Conservation (phyloP, 2,113 vertebrate species). For the Glaucomys volans region DNA sequence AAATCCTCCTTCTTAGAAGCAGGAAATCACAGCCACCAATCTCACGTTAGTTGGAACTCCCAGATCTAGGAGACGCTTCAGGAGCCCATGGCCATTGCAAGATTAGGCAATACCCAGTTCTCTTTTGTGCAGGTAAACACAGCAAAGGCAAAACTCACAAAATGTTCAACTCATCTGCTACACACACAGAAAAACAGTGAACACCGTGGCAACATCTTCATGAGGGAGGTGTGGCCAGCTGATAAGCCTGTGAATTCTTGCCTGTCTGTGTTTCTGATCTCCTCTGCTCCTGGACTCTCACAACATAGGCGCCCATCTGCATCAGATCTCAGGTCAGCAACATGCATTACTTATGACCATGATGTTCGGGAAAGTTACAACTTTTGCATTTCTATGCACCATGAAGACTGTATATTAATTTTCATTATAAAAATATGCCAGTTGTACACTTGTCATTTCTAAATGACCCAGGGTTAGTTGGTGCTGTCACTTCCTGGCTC, state of each 20-base stretch:
- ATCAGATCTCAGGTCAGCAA: background rate
- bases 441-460: background rate
- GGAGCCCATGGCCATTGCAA: background rate
- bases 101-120: background rate
- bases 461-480: no score
- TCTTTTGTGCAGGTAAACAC: background rate
- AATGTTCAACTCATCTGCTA: background rate
- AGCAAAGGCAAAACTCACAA: background rate
- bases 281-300: background rate
- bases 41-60: background rate
- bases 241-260: background rate
- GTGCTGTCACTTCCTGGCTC: background rate
- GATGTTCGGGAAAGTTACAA: background rate
- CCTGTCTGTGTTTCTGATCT: background rate
- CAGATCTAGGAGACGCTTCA: background rate
- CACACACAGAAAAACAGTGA: background rate
- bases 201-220: background rate
- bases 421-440: background rate
- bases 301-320: background rate
- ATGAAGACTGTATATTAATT: background rate
- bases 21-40: conserved; percentile 42
- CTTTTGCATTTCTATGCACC: background rate
- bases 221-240: background rate
- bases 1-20: background rate
- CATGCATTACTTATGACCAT: no score